Evolutionary conservation across 1,140 invertebrate genomes (phyloP), one percentile per base, ranked within the genome.

Genomic region (Venturia canescens): DNA sequence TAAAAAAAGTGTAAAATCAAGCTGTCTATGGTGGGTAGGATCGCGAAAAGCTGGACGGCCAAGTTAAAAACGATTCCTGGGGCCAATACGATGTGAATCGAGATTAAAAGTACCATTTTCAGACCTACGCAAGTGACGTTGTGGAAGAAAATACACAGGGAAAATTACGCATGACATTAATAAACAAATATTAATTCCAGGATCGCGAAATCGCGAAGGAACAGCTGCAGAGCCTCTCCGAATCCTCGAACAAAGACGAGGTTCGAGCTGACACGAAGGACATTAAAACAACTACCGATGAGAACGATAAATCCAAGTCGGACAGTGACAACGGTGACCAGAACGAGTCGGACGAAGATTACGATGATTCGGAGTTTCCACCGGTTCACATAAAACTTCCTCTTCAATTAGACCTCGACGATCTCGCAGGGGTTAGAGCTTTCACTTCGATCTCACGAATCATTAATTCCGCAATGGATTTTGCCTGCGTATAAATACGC

Each of bases 341-440:
- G 48, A 93, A 92, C 66, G 93, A 93, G 26, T 92, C 93, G 1
- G 93, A 94, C 16, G 94, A 93, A 7, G 93, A 94, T 78, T 92
- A 93, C 82, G 92, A 93, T 53, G 91, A 93, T n/a, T 90, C 92
- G 18, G 93, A 93, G 67, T 89, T 94, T 83, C 92, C 93, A 80
- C 93, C 94, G 63, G 94, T 95, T 70, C 94, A 95, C 81, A 93
- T 96, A 85, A 96, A 96, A 88, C 90, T 97, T 84, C 96, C 96
- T 67, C 93, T 96, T 57, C 95, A 96, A 86, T 93, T 97, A 84
- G 95, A 97, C 90, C 94, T 97, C 48, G 96, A 96, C 85, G 96
- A 97, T 80, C 93, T 97, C 48, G 95, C 95, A 53, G 95, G 95
- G 57, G 95, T 94, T 89, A 90, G 90, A 23, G 63, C 16, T 70